A percentile compares a stretch with the other conserved stretches of the same genome.
Evolutionary conservation across 2,888 invertebrate genomes (phyloP).

Genomic region (Zonitis immaculata): DNA sequence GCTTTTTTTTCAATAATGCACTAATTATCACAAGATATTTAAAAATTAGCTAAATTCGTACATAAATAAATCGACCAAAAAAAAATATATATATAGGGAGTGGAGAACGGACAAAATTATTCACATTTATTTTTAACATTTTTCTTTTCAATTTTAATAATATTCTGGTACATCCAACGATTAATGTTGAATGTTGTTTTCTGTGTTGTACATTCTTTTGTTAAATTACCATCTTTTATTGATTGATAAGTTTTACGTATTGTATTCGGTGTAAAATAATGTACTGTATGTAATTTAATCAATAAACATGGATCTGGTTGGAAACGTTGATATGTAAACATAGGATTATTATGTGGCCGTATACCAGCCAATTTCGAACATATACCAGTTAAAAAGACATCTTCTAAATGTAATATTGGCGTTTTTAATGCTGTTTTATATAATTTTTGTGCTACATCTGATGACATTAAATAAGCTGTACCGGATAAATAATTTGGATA

Average conservation of each 20-base stretch:
- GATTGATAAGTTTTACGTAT: slow-evolving; percentile 4
- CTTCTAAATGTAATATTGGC: slow-evolving; percentile 71
- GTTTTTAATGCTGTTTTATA: slow-evolving; percentile 64
- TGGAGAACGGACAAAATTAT: slow-evolving; percentile 10
- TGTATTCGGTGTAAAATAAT: slow-evolving; percentile 5
- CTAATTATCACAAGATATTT: slow-evolving; percentile 21
- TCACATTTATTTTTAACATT: slow-evolving; percentile 18
- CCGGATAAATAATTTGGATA: slow-evolving; percentile 82
- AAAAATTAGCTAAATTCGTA: slow-evolving; percentile 2
- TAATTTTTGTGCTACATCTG: slow-evolving; percentile 60
- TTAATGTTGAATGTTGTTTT: slow-evolving; percentile 10
- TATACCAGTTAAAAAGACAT: slow-evolving; percentile 74
- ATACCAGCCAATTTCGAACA: slow-evolving; percentile 59
- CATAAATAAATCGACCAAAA: neutral
- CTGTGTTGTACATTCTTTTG: neutral
- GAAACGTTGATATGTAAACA: slow-evolving; percentile 55
- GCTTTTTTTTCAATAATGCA: slow-evolving; percentile 25
- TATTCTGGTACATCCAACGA: slow-evolving; percentile 13
- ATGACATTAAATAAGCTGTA: slow-evolving; percentile 72
- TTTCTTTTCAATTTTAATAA: slow-evolving; percentile 10
- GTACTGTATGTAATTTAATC: neutral
- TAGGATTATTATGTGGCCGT: slow-evolving; percentile 58
- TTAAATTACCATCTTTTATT: neutral
- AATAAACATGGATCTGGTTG: slow-evolving; percentile 24
- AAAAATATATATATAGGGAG: too few species aligned